These are phyloP conservation scores for Augiades crinisus DNA, from an alignment of 2,888 invertebrate species.

Conservation along the genomic window DNA sequence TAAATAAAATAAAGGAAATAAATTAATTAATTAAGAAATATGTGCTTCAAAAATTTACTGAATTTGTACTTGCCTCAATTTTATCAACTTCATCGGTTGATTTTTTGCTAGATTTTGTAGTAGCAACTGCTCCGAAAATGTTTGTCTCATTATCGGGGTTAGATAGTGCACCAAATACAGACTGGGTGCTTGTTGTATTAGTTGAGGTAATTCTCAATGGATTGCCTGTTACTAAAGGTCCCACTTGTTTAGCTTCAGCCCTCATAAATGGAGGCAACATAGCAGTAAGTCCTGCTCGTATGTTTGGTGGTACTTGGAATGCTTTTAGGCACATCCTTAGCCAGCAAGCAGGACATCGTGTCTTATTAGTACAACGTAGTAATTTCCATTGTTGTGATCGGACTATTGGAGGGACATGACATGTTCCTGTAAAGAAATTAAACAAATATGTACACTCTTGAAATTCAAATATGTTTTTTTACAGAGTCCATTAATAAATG, in stretches of 20 bases:
- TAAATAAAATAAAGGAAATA: not conserved
- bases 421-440: constrained; percentile 77
- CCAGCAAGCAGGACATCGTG: constrained; percentile 93
- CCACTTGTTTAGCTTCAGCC: constrained; percentile 49
- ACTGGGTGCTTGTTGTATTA: constrained; percentile 44
- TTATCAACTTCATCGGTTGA: constrained; percentile 54
- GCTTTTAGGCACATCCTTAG: constrained; percentile 90
- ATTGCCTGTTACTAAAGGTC: constrained; percentile 52
- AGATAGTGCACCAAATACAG: constrained; percentile 53
- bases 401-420: constrained; percentile 86
- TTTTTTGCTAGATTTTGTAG: constrained; percentile 54
- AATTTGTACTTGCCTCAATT: constrained; percentile 58
- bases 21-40: not conserved
- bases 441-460: not conserved
- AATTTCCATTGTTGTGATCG: constrained; percentile 87
- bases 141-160: constrained; percentile 59
- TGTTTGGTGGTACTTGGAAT: constrained; percentile 87
- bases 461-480: no score
- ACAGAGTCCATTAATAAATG: no score
- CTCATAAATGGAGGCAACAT: constrained; percentile 86
- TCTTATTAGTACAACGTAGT: constrained; percentile 85
- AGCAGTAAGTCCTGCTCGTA: constrained; percentile 84
- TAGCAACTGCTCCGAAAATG: constrained; percentile 50
- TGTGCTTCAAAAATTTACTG: no score
- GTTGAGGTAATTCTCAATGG: constrained; percentile 53